Evolutionary conservation across 2,113 vertebrate species (phyloP).

Genomic region (Stegostoma tigrinum): DNA sequence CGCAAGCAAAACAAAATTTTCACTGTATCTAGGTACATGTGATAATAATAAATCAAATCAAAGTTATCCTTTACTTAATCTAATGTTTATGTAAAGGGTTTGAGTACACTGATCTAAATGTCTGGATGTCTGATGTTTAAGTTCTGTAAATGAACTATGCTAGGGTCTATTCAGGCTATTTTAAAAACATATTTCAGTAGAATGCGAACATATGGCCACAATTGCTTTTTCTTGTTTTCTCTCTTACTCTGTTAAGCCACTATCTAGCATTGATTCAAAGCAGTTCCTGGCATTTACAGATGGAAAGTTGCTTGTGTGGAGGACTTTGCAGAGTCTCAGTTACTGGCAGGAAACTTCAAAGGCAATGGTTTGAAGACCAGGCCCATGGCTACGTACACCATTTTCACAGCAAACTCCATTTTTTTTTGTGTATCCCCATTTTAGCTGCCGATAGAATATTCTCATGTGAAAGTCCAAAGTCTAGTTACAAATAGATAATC

Average conservation of each 20-base stretch:
- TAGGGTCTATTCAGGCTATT: background rate
- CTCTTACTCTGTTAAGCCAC: background rate
- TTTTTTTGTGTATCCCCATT: background rate
- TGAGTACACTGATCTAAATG: background rate
- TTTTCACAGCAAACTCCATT: background rate
- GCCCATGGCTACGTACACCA: background rate
- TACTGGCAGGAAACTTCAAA: background rate
- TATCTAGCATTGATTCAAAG: background rate
- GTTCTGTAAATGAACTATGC: background rate
- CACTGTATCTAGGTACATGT: no score
- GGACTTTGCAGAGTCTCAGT: background rate
- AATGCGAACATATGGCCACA: background rate
- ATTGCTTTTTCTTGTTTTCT: background rate
- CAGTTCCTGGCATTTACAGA: background rate
- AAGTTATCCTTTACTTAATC: background rate
- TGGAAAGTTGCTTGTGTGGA: background rate
- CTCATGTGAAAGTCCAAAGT: no score
- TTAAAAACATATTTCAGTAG: background rate
- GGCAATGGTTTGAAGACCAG: background rate
- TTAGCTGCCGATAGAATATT: background rate
- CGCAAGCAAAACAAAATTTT: no score
- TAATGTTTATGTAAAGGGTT: background rate
- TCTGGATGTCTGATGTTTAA: background rate
- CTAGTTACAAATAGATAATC: no score
- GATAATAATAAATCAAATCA: no score